Evolutionary conservation across 2,888 invertebrate genomes (phyloP).

Genomic region (Heliconius charithonia): DNA sequence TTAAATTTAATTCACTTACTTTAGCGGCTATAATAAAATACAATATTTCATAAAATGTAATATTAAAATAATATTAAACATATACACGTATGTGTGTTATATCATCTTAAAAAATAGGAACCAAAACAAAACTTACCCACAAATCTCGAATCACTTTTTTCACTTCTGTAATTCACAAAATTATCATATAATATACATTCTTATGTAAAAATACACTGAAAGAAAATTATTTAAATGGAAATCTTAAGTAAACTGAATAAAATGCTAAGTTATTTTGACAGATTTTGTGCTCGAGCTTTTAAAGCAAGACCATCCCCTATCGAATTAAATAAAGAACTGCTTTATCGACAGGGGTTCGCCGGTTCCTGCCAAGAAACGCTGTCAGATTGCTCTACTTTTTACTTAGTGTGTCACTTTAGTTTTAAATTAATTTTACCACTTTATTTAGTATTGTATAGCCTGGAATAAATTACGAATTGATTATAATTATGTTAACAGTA

Average conservation of each 20-base stretch:
- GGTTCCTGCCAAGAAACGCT: conserved; percentile 8
- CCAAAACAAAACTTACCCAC: conserved; percentile 21
- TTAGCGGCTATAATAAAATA: too few relatives aligned
- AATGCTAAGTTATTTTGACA: conserved; percentile 25
- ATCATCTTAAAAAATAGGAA: not conserved
- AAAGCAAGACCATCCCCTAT: conserved; percentile 26
- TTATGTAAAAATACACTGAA: not conserved
- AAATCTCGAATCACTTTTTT: conserved; percentile 1
- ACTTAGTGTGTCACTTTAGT: not conserved
- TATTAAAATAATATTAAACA: not conserved
- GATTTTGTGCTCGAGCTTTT: conserved; percentile 12
- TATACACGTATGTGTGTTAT: not conserved
- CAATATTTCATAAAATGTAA: too few relatives aligned
- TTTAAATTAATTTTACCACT: not conserved
- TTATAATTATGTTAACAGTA: not conserved
- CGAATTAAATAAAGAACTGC: conserved; percentile 32
- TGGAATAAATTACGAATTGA: not conserved
- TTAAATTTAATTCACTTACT: too few relatives aligned
- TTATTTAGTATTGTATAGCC: not conserved
- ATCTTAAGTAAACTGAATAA: not conserved
- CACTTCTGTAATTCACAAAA: not conserved
- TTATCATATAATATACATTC: not conserved
- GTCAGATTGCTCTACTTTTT: conserved; percentile 5
- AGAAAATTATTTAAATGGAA: not conserved
- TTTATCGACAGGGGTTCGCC: conserved; percentile 28